These are phyloP conservation scores for Boulengerochromis microlepis DNA, from an alignment of 2,113 vertebrate genomes.

Conservation along the genomic window DNA sequence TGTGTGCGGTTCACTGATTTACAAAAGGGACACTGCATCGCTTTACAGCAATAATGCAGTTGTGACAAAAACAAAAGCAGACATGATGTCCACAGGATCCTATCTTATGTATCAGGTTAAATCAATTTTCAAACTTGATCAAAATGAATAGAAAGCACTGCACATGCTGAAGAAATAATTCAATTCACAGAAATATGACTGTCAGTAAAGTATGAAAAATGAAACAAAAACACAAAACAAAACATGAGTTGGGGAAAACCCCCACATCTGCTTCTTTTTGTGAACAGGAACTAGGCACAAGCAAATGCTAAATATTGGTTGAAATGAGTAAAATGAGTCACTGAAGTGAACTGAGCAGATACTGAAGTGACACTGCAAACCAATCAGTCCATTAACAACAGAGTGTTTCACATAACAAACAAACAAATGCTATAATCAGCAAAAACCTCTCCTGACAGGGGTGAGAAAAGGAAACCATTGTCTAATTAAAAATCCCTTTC, in stretches of 20 bases:
- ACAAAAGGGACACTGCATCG: background rate
- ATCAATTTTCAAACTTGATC: background rate
- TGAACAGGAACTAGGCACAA: background rate
- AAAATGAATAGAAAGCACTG: background rate
- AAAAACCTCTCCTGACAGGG: background rate
- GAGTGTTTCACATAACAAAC: background rate
- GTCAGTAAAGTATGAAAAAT: background rate
- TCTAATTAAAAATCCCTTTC: background rate
- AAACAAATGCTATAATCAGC: background rate
- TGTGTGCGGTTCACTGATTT: background rate
- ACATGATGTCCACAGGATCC: background rate
- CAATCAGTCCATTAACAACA: background rate
- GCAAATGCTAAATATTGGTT: background rate
- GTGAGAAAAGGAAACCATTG: background rate
- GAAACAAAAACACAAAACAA: background rate
- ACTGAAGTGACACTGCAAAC: background rate
- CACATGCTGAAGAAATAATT: background rate
- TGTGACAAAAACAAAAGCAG: background rate
- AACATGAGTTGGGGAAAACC: fast-evolving
- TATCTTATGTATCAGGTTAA: background rate
- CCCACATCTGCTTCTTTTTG: background rate
- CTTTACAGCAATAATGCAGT: background rate
- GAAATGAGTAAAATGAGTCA: background rate
- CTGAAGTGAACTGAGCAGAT: background rate
- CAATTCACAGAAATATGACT: background rate